These are phyloP conservation scores for Hycleus cichorii DNA, from an alignment of 1,140 invertebrate genomes.

Conservation along the genomic window DNA sequence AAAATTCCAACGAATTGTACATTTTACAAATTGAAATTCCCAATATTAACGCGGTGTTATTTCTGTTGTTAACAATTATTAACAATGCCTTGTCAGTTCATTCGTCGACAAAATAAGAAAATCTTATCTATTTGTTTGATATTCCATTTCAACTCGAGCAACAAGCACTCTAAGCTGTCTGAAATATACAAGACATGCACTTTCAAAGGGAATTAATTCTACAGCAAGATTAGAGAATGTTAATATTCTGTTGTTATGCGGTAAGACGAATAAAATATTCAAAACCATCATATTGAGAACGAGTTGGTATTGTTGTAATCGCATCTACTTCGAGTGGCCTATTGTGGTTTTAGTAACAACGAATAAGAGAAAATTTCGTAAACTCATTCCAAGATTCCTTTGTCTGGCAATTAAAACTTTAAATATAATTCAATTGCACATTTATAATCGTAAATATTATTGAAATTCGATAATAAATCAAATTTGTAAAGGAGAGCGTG, in stretches of 20 bases:
- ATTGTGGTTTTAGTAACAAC: conserved; percentile 6
- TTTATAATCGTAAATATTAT: no score
- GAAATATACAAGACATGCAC: conserved; percentile 17
- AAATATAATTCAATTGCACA: no score
- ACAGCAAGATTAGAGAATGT: conserved; percentile 17
- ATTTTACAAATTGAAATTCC: no score
- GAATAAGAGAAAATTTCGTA: no score
- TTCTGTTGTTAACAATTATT: conserved; percentile 2
- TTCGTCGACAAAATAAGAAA: conserved; percentile 2
- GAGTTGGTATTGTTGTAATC: conserved; percentile 15
- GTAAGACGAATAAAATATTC: conserved; percentile 21
- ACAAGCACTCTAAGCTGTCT: conserved; percentile 7
- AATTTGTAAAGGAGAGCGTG: no score
- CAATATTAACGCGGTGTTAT: no score
- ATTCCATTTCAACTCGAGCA: conserved; percentile 6
- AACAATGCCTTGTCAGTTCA: background rate
- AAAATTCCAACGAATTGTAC: no score
- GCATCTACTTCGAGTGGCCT: conserved; percentile 16
- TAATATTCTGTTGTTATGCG: conserved; percentile 20
- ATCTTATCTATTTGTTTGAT: conserved; percentile 3
- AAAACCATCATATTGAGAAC: conserved; percentile 16
- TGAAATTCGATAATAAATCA: no score
- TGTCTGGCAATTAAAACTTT: no score
- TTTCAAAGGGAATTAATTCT: conserved; percentile 19
- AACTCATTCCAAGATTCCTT: no score